Conservation (phyloP, 1,140 invertebrate species). For the Aphaenogaster ashmeadi region DNA sequence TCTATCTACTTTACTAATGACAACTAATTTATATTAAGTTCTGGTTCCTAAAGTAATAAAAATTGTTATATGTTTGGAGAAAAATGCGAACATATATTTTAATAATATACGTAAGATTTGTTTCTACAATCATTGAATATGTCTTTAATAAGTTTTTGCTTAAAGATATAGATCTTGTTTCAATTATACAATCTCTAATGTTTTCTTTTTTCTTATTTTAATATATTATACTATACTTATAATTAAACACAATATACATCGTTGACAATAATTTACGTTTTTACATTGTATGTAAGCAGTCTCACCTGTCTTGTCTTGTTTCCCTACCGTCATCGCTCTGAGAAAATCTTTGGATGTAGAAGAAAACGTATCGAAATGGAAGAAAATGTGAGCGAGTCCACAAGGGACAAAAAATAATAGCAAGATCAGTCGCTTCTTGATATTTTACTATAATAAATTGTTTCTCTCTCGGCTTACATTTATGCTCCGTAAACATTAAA, state of each 20-base stretch:
- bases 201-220: not conserved
- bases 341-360: not conserved
- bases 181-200: not conserved
- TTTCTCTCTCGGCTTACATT: not conserved
- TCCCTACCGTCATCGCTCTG: not conserved
- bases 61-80: not conserved
- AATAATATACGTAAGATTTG: not conserved
- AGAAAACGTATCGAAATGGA: not conserved
- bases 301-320: not conserved
- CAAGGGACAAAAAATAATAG: not conserved
- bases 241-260: not conserved
- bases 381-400: not conserved
- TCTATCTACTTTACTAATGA: no score
- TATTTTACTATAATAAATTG: constrained; percentile 4
- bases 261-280: not conserved
- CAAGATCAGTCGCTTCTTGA: not conserved
- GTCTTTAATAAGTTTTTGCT: not conserved
- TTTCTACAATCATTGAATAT: not conserved
- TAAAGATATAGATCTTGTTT: not conserved
- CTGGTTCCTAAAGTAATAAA: not conserved
- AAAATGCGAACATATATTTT: not conserved
- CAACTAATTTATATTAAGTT: no score
- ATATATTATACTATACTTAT: not conserved
- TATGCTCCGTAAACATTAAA: not conserved
- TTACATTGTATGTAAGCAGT: not conserved